Percentiles rank a stretch among this genome's conserved stretches.
Evolutionary conservation across 2,888 invertebrate genomes (phyloP).

Genomic region (Terebella lapidaria): DNA sequence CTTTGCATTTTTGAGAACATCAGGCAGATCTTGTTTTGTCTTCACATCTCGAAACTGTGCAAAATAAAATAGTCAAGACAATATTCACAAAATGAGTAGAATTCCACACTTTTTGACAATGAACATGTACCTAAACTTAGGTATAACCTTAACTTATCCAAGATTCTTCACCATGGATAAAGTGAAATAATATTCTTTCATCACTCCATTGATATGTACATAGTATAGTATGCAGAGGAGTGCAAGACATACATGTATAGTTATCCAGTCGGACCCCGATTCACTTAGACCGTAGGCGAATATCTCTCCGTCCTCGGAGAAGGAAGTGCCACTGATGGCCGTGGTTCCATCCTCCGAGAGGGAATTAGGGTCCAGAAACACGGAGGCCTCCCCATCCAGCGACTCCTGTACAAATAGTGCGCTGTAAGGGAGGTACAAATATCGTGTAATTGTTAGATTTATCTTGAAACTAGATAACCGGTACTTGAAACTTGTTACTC

Average conservation of each 20-base stretch:
- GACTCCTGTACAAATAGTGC: slow-evolving; percentile 84
- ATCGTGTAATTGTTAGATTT: too few species aligned
- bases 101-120: too few species aligned
- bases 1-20: slow-evolving; percentile 85
- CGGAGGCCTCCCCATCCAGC: slow-evolving; percentile 64
- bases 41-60: slow-evolving; percentile 47
- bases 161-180: too few species aligned
- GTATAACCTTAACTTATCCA: too few species aligned
- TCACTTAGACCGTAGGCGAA: slow-evolving; percentile 88
- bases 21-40: slow-evolving; percentile 76
- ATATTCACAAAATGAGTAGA: neutral
- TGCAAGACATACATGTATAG: slow-evolving; percentile 61
- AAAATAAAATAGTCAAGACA: neutral
- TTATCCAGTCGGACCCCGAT: slow-evolving; percentile 95
- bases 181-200: too few species aligned
- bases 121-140: too few species aligned
- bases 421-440: slow-evolving; percentile 63
- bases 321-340: slow-evolving; percentile 40
- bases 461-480: too few species aligned
- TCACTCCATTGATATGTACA: too few species aligned
- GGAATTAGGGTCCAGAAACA: slow-evolving; percentile 93
- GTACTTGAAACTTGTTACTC: too few species aligned
- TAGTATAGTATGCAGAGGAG: too few species aligned
- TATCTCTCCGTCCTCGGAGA: slow-evolving; percentile 79
- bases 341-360: slow-evolving; percentile 71